A percentile compares a stretch with the other conserved stretches of the same genome.
Evolutionary conservation across 2,888 invertebrate genomes (phyloP).

Genomic region (Mylabris sibirica): DNA sequence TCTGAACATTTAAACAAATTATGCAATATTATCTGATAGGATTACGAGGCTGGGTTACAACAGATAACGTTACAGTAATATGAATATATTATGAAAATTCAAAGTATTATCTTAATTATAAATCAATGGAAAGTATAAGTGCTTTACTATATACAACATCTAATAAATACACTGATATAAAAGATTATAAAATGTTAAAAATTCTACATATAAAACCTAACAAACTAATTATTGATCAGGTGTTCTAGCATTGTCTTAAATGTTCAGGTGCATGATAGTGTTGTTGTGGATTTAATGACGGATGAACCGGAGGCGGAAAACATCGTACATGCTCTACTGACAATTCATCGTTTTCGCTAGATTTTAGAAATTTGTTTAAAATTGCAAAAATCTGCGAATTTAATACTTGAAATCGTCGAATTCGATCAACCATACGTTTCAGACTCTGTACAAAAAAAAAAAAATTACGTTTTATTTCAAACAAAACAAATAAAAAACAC

Average conservation of each 20-base stretch:
- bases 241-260: constrained; percentile 59
- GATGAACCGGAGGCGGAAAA: constrained; percentile 93
- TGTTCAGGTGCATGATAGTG: constrained; percentile 70
- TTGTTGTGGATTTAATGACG: constrained; percentile 67
- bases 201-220: constrained; percentile 31
- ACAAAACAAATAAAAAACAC: constrained; percentile 12
- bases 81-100: neutral
- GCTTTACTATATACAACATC: constrained; percentile 5
- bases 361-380: constrained; percentile 90
- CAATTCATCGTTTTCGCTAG: constrained; percentile 80
- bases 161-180: constrained; percentile 23
- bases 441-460: constrained; percentile 72
- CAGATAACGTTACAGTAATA: neutral
- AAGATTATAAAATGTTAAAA: constrained; percentile 41
- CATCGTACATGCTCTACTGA: constrained; percentile 97
- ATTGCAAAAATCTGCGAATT: constrained; percentile 98
- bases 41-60: neutral
- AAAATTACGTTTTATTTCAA: constrained; percentile 33
- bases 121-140: constrained; percentile 1
- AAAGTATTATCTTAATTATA: neutral
- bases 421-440: constrained; percentile 96
- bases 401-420: constrained; percentile 95
- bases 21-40: neutral
- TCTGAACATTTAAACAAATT: neutral
- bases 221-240: constrained; percentile 25